Percentiles rank a stretch among this genome's conserved stretches.
phyloP scores from a whole-genome alignment of 2,888 invertebrate genomes.

The Nomada hirtipes region DNA sequence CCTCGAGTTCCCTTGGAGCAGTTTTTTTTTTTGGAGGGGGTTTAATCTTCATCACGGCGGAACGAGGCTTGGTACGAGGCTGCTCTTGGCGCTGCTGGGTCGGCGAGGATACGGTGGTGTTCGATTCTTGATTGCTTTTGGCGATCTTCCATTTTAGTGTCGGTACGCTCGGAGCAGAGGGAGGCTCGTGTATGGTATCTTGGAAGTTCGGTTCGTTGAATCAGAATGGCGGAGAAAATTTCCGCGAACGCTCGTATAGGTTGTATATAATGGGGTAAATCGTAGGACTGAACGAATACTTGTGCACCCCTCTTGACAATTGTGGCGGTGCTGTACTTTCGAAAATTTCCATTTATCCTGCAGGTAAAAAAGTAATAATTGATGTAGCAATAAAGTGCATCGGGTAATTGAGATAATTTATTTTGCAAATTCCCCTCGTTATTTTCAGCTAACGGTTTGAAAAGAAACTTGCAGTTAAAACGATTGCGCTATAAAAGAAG shows the following conservation, averaged over 20 bases:
- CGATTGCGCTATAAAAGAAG: no score
- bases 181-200: background rate
- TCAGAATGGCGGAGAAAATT: background rate
- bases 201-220: background rate
- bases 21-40: background rate
- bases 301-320: no score
- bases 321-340: no score
- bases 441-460: no score
- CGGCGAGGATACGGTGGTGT: background rate
- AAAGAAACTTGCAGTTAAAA: no score
- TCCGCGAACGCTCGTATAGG: background rate
- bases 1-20: slow-evolving; percentile 6
- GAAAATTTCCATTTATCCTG: no score
- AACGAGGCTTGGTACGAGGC: background rate
- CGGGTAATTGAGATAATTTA: no score
- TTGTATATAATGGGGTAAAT: background rate
- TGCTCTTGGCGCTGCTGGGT: background rate
- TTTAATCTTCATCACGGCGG: background rate
- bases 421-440: no score
- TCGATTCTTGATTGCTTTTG: slow-evolving; percentile 8
- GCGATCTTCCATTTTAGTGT: background rate
- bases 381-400: no score
- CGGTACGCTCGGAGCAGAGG: background rate
- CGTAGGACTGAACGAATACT: background rate
- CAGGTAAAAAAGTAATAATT: no score